These are phyloP conservation scores for Megalurothrips usitatus DNA, from an alignment of 2,888 invertebrate species.

Conservation along the genomic window DNA sequence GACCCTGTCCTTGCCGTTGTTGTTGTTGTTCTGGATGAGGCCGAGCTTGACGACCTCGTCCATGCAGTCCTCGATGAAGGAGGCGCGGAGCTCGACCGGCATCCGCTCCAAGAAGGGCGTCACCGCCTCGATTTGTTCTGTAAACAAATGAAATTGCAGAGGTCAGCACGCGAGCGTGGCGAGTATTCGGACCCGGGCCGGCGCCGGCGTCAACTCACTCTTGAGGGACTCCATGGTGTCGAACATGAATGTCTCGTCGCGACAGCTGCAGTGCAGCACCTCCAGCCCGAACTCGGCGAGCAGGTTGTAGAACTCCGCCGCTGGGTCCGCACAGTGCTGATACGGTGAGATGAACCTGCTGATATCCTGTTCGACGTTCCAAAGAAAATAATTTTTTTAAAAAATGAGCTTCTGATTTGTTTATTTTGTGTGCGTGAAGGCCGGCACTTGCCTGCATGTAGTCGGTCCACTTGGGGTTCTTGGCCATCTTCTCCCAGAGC, in stretches of 20 bases:
- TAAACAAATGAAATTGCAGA: not conserved
- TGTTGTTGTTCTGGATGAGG: not conserved
- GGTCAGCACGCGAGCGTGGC: not conserved
- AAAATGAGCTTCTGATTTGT: not conserved
- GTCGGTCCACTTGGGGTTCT: conserved; percentile 55
- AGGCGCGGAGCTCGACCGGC: not conserved
- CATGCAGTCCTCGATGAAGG: not conserved
- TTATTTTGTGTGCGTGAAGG: not conserved
- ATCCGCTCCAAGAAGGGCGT: not conserved
- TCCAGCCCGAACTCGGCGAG: conserved; percentile 59
- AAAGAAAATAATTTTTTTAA: not conserved
- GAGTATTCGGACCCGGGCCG: not conserved
- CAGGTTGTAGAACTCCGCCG: conserved; percentile 52
- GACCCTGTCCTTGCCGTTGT: not conserved
- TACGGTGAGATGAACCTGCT: conserved; percentile 63
- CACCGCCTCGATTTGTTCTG: not conserved
- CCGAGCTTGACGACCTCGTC: not conserved
- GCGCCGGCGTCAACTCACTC: not conserved
- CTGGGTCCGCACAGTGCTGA: conserved; percentile 58
- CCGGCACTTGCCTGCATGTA: conserved; percentile 54
- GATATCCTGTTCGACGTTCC: conserved; percentile 50
- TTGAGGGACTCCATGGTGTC: not conserved
- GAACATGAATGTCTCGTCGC: not conserved
- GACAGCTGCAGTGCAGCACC: conserved; percentile 54
- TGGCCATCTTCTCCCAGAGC: conserved; percentile 59